A percentile compares a stretch with the other conserved stretches of the same genome.
These are phyloP conservation scores for Puntigrus tetrazona DNA, from an alignment of 2,113 vertebrate species.

Conservation along the genomic window DNA sequence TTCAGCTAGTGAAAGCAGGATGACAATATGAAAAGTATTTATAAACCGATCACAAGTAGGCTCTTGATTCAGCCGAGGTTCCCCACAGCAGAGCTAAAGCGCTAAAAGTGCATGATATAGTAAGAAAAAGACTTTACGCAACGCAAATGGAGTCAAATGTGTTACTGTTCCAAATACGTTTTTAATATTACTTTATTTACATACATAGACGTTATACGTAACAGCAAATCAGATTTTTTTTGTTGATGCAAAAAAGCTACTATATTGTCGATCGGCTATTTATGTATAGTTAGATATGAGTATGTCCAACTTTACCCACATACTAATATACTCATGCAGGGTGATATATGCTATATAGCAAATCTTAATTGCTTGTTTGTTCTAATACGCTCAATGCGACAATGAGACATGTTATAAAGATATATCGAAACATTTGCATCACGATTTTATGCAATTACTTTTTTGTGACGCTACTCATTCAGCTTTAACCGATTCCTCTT, in stretches of 20 bases:
- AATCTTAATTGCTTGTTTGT: not conserved
- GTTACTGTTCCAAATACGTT: not conserved
- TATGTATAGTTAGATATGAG: too few relatives aligned
- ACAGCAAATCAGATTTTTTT: too few relatives aligned
- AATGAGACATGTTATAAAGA: not conserved
- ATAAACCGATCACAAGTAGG: slow-evolving; percentile 85
- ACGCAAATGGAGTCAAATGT: too few relatives aligned
- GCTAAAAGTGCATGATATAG: not conserved
- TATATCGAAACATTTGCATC: not conserved
- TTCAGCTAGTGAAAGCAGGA: slow-evolving; percentile 92
- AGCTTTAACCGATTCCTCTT: not conserved
- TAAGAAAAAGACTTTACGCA: not conserved
- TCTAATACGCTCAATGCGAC: not conserved
- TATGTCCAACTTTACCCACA: too few relatives aligned
- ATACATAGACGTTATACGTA: not conserved
- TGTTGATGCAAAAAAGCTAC: too few relatives aligned
- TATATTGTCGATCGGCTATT: too few relatives aligned
- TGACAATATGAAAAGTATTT: slow-evolving; percentile 83
- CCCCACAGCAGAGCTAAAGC: not conserved
- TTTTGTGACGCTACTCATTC: not conserved
- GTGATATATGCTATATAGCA: not conserved
- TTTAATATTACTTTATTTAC: not conserved
- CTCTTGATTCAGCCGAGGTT: slow-evolving; percentile 33
- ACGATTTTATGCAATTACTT: not conserved
- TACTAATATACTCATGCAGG: too few relatives aligned